Evolutionary conservation across 2,113 vertebrate genomes (phyloP), one percentile per base, ranked within the genome.

Genomic region (Dasypus novemcinctus): DNA sequence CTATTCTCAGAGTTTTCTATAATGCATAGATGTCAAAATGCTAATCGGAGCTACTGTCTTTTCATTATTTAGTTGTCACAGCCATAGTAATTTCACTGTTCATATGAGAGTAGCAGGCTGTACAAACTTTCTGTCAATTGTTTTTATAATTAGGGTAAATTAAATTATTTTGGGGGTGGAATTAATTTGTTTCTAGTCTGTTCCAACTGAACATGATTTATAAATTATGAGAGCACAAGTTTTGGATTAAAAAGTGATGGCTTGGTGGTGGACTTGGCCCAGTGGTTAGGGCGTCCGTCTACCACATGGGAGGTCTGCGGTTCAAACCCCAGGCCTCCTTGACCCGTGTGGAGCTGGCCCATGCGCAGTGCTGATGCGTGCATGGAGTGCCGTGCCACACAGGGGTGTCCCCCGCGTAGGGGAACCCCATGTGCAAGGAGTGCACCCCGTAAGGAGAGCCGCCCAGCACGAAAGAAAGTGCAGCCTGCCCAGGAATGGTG

Each of bases 121-220:
- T 54, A 90, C 31, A 84, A 43, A 81, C 15, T 87, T 94, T 86
- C 66, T 80, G 41, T 90, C 88, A 87, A 69, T 52, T 91, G 52
- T 85, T 95, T 90, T 92, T 76, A 90, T 25, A 94, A 87, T 82
- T 96, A 95, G 36, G 72, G 95, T 89, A 96, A 85, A 88, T 84
- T 83, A 21, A 41, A 36, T 36, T 66, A 63, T 91, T 94, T 88
- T 94, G 81, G 38, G 7, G 5, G 72, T 81, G 31, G 21, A 92
- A 90, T 95, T 95, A 91, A 95, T 82, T 88, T 96, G 36, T 69
- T 78, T 72, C 13, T 66, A 49, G 27, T 93, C 41, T 91, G 2
- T 88, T 90, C n/a, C 46, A 92, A 75, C 29, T 92, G 74, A 43
- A 82, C 38, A 75, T 83, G 8, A 82, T 96, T 89, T 91, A 91